A percentile compares a stretch with the other conserved stretches of the same genome.
These are phyloP conservation scores for Aporrectodea caliginosa DNA, from an alignment of 1,140 invertebrate genomes.

Conservation along the genomic window DNA sequence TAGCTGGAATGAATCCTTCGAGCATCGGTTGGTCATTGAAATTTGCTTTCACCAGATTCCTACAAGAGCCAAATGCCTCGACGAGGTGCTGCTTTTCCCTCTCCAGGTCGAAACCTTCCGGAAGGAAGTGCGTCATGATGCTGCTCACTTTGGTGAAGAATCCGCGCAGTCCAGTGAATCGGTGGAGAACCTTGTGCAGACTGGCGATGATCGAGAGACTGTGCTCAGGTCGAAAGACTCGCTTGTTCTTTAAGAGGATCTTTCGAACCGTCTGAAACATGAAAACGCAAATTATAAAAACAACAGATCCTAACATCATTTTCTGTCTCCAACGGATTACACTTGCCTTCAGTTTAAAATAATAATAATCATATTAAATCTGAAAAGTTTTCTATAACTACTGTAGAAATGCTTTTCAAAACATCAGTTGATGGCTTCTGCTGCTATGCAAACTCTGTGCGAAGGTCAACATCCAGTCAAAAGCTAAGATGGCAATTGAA, in stretches of 20 bases:
- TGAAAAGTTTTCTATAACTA: too few relatives aligned
- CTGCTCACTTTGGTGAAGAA: background rate
- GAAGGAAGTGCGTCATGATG: background rate
- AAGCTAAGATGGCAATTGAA: too few relatives aligned
- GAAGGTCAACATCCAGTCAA: too few relatives aligned
- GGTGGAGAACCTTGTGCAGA: background rate
- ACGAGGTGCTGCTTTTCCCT: background rate
- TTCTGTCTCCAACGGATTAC: too few relatives aligned
- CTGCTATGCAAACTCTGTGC: too few relatives aligned
- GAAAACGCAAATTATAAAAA: too few relatives aligned
- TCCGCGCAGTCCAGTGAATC: background rate
- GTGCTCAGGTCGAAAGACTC: background rate
- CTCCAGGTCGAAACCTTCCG: background rate
- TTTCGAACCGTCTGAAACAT: background rate
- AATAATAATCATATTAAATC: too few relatives aligned
- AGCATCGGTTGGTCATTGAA: background rate
- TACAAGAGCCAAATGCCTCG: background rate
- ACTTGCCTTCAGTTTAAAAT: too few relatives aligned
- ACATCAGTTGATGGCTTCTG: too few relatives aligned
- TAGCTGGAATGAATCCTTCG: background rate
- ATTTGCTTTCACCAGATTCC: background rate
- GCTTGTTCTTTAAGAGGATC: background rate
- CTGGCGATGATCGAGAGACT: background rate
- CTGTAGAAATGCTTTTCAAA: too few relatives aligned
- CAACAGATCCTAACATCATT: too few relatives aligned